Conservation (phyloP, 2,888 invertebrate species). For the Pimpla rufipes region DNA sequence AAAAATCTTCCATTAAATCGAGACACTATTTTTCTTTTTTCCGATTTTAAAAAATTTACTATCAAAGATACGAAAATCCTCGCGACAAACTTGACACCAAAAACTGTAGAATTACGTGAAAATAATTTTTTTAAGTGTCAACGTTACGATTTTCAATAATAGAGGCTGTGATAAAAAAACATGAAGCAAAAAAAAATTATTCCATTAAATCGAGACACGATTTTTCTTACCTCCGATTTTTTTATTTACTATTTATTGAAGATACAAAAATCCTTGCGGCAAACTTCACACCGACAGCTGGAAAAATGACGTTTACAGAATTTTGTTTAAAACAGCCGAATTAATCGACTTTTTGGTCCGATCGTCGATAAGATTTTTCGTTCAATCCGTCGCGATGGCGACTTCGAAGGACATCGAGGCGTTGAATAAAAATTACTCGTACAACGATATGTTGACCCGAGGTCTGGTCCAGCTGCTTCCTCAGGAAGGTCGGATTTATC, state of each 20-base stretch:
- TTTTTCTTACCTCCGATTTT: too few relatives aligned
- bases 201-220: too few relatives aligned
- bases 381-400: slow-evolving; percentile 26
- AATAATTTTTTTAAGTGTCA: background rate
- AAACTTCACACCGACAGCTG: background rate
- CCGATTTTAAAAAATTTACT: background rate
- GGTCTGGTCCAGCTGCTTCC: slow-evolving; percentile 84
- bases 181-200: too few relatives aligned
- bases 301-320: background rate
- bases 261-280: too few relatives aligned
- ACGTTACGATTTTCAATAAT: too few relatives aligned
- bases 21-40: background rate
- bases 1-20: background rate
- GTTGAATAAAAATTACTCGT: slow-evolving; percentile 84
- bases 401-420: slow-evolving; percentile 73
- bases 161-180: too few relatives aligned
- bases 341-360: background rate
- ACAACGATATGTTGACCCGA: slow-evolving; percentile 85
- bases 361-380: background rate
- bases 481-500: slow-evolving; percentile 78
- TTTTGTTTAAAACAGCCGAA: background rate
- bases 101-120: background rate
- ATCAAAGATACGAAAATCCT: background rate
- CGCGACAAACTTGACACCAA: background rate
- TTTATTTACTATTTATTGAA: too few relatives aligned